phyloP scores from a whole-genome alignment of 1,140 invertebrate species.

The Coptotermes formosanus region DNA sequence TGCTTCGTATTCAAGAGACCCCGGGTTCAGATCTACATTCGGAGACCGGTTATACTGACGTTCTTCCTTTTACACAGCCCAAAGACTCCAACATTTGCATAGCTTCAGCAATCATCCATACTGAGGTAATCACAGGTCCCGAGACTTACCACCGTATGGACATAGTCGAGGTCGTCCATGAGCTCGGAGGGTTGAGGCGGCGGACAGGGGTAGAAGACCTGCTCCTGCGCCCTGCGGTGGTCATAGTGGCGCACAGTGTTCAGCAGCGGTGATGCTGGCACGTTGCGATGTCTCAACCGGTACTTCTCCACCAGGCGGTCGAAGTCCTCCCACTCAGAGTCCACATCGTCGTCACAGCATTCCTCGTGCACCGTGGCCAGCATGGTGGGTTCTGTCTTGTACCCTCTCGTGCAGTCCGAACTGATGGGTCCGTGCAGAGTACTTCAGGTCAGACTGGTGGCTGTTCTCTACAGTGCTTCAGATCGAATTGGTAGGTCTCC shows the following conservation, averaged over 20 bases:
- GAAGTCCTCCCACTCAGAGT: constrained; percentile 42
- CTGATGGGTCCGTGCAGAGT: no score
- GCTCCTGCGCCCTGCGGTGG: constrained; percentile 25
- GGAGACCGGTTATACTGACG: no score
- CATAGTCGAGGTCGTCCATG: constrained; percentile 34
- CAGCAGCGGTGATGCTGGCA: constrained; percentile 32
- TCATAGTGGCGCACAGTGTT: constrained; percentile 14
- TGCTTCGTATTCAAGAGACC: no score
- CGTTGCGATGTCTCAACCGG: constrained; percentile 33
- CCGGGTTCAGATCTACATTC: no score
- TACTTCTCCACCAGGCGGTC: constrained; percentile 40
- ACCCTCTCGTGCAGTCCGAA: no score
- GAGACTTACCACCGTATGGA: constrained; percentile 31
- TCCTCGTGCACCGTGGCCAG: constrained; percentile 29
- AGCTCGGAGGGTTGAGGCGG: constrained; percentile 49
- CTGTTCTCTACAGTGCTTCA: no score
- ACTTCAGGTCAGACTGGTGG: no score
- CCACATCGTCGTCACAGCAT: constrained; percentile 35
- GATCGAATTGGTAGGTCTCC: no score
- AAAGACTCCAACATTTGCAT: no score
- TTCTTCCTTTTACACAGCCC: no score
- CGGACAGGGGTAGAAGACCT: constrained; percentile 65
- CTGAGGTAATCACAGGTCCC: not conserved
- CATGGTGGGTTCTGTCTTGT: not conserved
- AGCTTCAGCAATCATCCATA: no score